Base-by-base conservation (phyloP, 2,888 invertebrate species). In the Parnassius glacialis region DNA sequence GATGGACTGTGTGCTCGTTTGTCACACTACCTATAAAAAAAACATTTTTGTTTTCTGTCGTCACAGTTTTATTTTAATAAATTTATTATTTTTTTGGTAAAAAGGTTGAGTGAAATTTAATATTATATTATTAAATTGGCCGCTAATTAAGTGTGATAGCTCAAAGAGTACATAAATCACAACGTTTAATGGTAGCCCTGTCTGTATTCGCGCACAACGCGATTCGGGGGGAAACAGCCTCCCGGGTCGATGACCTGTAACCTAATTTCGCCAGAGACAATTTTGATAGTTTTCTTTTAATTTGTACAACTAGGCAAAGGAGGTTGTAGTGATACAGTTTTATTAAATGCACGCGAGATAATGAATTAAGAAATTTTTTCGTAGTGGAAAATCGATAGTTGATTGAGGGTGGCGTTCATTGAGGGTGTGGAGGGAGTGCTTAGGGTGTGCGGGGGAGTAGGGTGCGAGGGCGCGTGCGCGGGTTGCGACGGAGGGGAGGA, bases 331-430 rank as follows among this genome's bases (percentile, higher is more conserved):
- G 47, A 44, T 62, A 60, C n/a, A 56, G 66, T 64, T 61, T 57
- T 59, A 54, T 64, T 61, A 61, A 67, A 65, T 65, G 66, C 65
- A 66, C 60, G 70, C 66, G 67, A 70, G 66, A 69, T 76, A 76
- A 79, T 81, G 77, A 79, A 80, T 79, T 77, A 79, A 77, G 64
- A 64, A 43, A 34, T 53, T 57, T 74, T 78, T 80, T 80, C 74
- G 70, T 75, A 68, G 71, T 77, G 77, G 77, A 86, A 87, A 88
- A 87, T 89, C 87, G 87, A 88, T 88, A 88, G 84, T 80, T 85
- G 87, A 85, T 88, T 86, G 88, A 82, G 85, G 84, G 83, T 77
- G 74, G 73, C 64, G 80, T 88, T 86, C 89, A 86, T 85, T 84
- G 86, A 85, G 88, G 84, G 85, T 81, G 84, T 79, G 75, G 69